These are phyloP conservation scores for Cotesia chilonis DNA, from an alignment of 1,140 invertebrate species.

Conservation along the genomic window DNA sequence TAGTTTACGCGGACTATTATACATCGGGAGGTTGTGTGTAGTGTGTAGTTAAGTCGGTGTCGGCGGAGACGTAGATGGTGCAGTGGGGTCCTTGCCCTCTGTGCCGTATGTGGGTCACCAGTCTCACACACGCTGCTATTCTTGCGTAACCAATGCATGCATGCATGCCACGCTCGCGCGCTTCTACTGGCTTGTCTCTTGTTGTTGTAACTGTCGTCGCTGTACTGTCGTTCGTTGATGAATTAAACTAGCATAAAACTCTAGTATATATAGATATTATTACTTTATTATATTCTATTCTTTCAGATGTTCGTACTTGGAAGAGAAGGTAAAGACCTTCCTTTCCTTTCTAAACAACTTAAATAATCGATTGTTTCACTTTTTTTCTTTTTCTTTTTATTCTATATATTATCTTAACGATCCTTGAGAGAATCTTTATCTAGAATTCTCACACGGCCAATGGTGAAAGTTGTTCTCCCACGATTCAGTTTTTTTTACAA, in stretches of 20 bases:
- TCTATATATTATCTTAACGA: not conserved
- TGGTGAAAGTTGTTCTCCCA: conserved; percentile 67
- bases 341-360: not conserved
- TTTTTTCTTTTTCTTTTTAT: not conserved
- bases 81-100: conserved; percentile 64
- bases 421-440: conserved; percentile 26
- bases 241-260: conserved; percentile 24
- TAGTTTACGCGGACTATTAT: conserved; percentile 5
- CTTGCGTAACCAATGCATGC: conserved; percentile 66
- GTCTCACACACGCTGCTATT: conserved; percentile 65
- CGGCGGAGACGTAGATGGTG: conserved; percentile 45
- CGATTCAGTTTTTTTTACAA: conserved; percentile 40
- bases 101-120: conserved; percentile 65
- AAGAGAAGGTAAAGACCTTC: conserved; percentile 12
- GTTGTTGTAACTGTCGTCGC: conserved; percentile 38
- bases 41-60: conserved; percentile 5
- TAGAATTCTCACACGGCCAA: conserved; percentile 52
- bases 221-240: conserved; percentile 21
- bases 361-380: not conserved
- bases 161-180: conserved; percentile 52
- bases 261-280: no score
- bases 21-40: not conserved
- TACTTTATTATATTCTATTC: conserved; percentile 22
- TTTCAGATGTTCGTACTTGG: not conserved
- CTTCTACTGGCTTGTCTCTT: conserved; percentile 33